phyloP scores from a whole-genome alignment of 2,888 invertebrate genomes.

The Tholera decimalis region DNA sequence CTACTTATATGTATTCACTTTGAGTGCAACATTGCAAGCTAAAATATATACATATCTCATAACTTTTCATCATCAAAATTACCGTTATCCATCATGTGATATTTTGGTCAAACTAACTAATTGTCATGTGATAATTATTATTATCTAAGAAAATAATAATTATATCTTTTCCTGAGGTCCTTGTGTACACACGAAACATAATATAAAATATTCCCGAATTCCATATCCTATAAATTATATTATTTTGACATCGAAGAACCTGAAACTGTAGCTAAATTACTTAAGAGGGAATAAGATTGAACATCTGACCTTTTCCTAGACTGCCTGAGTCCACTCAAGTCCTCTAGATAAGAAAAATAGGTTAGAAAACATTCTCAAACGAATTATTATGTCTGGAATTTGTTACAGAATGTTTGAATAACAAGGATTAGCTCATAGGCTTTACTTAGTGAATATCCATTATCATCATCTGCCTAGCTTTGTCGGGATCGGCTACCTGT shows the following conservation, averaged over 20 bases:
- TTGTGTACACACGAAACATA: not conserved
- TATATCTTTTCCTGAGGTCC: not conserved
- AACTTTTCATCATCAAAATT: not conserved
- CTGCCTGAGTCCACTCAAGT: conserved; percentile 5
- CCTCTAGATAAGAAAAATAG: conserved; percentile 25
- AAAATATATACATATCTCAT: not conserved
- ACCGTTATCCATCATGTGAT: not conserved
- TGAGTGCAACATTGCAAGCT: not conserved
- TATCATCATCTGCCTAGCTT: too few relatives aligned
- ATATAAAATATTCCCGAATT: not conserved
- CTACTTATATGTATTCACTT: too few relatives aligned
- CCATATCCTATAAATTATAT: conserved; percentile 10
- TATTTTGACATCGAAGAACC: conserved; percentile 4
- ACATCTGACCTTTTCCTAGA: conserved; percentile 39
- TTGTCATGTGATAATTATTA: too few relatives aligned
- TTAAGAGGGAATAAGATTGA: conserved; percentile 35
- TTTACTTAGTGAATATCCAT: too few relatives aligned
- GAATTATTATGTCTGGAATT: conserved; percentile 34
- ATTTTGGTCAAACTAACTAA: too few relatives aligned
- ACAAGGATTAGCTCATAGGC: conserved; percentile 7
- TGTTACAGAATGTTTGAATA: conserved; percentile 12
- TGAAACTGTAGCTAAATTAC: conserved; percentile 34
- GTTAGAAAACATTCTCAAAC: conserved; percentile 21
- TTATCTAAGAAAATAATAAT: too few relatives aligned
- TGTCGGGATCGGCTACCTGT: too few relatives aligned